Conservation (phyloP, 2,888 invertebrate genomes). For the Orchesella flavescens region DNA sequence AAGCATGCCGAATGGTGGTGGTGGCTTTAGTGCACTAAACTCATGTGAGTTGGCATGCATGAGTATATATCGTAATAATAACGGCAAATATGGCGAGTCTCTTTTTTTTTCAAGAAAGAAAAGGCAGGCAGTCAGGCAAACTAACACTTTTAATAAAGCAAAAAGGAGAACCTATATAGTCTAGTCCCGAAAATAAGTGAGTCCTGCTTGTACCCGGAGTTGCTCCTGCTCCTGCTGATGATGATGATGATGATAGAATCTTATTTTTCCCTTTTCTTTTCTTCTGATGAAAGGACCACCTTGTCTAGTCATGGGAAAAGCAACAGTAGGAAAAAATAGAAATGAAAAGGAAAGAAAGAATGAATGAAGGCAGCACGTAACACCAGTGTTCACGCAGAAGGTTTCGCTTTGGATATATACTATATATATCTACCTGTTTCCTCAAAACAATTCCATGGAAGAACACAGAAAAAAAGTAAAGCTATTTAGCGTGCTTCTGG, state of each 20-base stretch:
- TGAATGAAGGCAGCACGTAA: constrained; percentile 15
- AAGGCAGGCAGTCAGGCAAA: constrained; percentile 50
- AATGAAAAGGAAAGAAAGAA: constrained; percentile 10
- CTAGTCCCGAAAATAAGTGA: background rate
- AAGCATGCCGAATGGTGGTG: constrained; percentile 32
- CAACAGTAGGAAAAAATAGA: constrained; percentile 52
- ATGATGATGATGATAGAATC: constrained; percentile 1
- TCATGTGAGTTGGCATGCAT: background rate
- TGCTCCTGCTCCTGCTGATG: too few relatives aligned
- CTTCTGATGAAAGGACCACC: constrained; percentile 37
- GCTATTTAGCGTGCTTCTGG: constrained; percentile 6
- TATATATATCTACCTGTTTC: constrained; percentile 21
- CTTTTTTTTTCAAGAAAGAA: constrained; percentile 19
- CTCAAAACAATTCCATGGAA: constrained; percentile 10
- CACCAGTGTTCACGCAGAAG: background rate
- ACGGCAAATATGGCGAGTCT: constrained; percentile 41
- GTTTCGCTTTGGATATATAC: too few relatives aligned
- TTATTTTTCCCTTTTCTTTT: constrained; percentile 18
- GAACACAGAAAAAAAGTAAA: background rate
- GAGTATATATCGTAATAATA: constrained; percentile 37
- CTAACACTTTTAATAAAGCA: constrained; percentile 55
- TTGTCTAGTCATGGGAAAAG: constrained; percentile 46
- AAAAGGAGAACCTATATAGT: constrained; percentile 19
- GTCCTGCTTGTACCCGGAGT: too few relatives aligned
- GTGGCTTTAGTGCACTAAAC: background rate